These are phyloP conservation scores for Saguinus midas DNA, from an alignment of 2,113 vertebrate species.

Conservation along the genomic window DNA sequence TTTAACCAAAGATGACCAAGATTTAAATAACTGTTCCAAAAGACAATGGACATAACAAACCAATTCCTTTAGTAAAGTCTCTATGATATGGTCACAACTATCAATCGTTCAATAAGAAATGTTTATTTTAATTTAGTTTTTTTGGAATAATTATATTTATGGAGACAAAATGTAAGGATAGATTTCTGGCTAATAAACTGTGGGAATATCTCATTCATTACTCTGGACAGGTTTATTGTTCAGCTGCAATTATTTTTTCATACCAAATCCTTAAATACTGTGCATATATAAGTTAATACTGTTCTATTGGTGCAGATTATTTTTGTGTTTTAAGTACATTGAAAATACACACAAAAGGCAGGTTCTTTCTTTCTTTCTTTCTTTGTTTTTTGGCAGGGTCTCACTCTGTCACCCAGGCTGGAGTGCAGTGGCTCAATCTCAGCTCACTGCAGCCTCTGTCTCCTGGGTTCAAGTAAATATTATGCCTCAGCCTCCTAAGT, in stretches of 20 bases:
- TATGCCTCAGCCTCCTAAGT: no score
- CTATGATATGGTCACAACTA: slow-evolving; percentile 46
- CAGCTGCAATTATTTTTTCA: slow-evolving; percentile 2
- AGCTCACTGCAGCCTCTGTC: no score
- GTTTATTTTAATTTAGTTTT: slow-evolving; percentile 53
- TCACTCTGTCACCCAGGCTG: no score
- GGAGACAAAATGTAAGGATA: neutral
- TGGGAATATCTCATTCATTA: slow-evolving; percentile 48
- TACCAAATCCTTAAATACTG: neutral
- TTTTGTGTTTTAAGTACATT: neutral
- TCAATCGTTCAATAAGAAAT: slow-evolving; percentile 43
- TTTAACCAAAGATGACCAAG: slow-evolving; percentile 19
- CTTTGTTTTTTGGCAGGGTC: no score
- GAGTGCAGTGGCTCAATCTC: no score
- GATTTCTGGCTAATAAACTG: slow-evolving; percentile 51
- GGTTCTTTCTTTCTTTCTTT: no score
- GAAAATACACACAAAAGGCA: neutral
- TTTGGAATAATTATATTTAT: slow-evolving; percentile 57
- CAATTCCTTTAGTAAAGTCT: slow-evolving; percentile 46
- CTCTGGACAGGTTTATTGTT: neutral
- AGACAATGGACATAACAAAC: neutral
- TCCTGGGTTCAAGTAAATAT: no score
- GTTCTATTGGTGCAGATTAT: neutral
- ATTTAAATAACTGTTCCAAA: slow-evolving; percentile 43
- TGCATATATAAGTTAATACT: neutral